Conservation (phyloP, 2,797 vertebrate species). For the Platyrinchus mystaceus region DNA sequence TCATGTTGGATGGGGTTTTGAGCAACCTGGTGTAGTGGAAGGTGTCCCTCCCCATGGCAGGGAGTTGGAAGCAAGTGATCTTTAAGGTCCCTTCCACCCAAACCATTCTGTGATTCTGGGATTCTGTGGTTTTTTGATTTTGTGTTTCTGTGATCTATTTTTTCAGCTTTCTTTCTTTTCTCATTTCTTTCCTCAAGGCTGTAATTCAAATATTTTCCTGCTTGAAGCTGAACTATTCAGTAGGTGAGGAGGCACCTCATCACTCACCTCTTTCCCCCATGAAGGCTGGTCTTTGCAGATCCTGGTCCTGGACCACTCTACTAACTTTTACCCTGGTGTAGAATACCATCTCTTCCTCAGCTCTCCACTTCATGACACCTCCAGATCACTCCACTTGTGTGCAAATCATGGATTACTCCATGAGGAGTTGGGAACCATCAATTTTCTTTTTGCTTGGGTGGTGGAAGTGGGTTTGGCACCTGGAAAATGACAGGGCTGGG, state of each 20-base stretch:
- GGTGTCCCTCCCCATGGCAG: background rate
- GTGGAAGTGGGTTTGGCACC: background rate
- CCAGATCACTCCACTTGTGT: background rate
- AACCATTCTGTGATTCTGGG: too few species aligned
- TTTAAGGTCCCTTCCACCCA: background rate
- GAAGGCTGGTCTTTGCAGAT: background rate
- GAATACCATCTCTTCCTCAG: background rate
- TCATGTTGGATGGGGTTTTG: rapidly evolving
- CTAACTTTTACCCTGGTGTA: background rate
- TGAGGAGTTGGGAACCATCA: background rate
- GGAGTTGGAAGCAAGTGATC: rapidly evolving
- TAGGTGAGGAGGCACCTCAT: background rate
- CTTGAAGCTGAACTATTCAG: background rate
- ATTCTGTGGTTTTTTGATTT: background rate
- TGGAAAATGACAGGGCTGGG: background rate
- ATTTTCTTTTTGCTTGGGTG: background rate
- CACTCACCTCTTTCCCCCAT: background rate
- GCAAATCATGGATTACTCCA: background rate
- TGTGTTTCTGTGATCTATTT: background rate
- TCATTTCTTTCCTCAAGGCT: background rate
- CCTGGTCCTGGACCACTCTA: background rate
- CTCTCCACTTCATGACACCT: background rate
- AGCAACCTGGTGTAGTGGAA: rapidly evolving
- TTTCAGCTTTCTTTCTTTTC: background rate
- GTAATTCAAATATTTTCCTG: background rate